phyloP scores from a whole-genome alignment of 2,888 invertebrate species.

The Drosophila pegasa region DNA sequence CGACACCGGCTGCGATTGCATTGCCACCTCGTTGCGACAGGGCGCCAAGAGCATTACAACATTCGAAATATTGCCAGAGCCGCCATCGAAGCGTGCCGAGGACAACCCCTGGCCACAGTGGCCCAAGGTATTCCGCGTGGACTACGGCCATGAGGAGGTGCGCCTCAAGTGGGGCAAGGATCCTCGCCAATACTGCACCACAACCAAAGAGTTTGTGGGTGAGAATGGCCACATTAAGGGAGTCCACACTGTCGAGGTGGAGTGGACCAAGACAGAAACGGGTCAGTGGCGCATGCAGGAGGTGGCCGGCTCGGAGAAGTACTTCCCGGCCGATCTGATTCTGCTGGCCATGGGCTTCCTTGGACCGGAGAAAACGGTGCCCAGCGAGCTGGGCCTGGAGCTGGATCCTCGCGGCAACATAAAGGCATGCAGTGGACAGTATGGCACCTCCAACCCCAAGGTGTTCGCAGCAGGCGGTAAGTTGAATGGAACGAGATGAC shows the following conservation, averaged over 20 bases:
- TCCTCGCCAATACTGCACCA: conserved; percentile 96
- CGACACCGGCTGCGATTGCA: conserved; percentile 98
- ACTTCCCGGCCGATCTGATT: conserved; percentile 95
- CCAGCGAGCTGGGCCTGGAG: conserved; percentile 91
- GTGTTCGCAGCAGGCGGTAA: conserved; percentile 98
- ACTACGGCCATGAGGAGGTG: conserved; percentile 99
- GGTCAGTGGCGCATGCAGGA: conserved; percentile 98
- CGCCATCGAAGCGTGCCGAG: conserved; percentile 90
- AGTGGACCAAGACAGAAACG: conserved; percentile 95
- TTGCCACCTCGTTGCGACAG: conserved; percentile 97
- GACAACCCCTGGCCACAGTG: conserved; percentile 99
- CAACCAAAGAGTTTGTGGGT: conserved; percentile 97
- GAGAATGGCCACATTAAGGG: conserved; percentile 96
- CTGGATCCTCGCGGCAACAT: conserved; percentile 97
- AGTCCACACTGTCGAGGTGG: conserved; percentile 94
- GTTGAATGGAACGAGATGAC: conserved; percentile 29
- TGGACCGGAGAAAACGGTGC: conserved; percentile 96
- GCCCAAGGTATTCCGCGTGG: conserved; percentile 97
- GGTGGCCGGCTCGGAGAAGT: conserved; percentile 90
- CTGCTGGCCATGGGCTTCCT: conserved; percentile 99
- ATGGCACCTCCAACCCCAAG: conserved; percentile 91
- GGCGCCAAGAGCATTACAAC: conserved; percentile 95
- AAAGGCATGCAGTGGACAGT: conserved; percentile 91
- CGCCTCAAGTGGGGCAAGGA: conserved; percentile 95
- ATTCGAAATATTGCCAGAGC: conserved; percentile 98